Evolutionary conservation across 1,140 invertebrate species (phyloP), one percentile per base, ranked within the genome.

Genomic region (Metopolophium dirhodum): DNA sequence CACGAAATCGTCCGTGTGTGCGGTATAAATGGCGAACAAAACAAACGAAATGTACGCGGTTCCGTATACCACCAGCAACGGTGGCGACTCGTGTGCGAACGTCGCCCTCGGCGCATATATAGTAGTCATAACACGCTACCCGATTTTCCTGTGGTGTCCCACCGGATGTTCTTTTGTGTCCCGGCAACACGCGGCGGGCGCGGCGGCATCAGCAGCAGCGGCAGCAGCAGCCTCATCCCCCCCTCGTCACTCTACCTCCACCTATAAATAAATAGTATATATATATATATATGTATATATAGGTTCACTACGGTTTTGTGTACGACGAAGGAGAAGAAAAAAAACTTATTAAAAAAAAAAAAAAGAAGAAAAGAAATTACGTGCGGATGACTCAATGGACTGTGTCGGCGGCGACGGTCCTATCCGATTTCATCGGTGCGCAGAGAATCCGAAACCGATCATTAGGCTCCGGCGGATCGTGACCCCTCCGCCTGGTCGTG

Each of bases 71-170:
- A 11, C 11, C 85, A 77, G 86, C 41, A 3, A 54, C 86, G 30
- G 51, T 54, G 18, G 6, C 89, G 37, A 68, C 41, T 35, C 41
- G 68, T 68, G 91, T 93, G 91, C 47, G 91, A 93, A 93, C 91
- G 91, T n/a, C 49, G 82, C 91, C 49, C 61, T 54, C 82, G 23
- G 11, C 51, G 49, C 30, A 30, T n/a, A 30, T n/a, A 85, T 30
- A 93, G 91, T 93, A 93, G 91, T 93, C 91, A 93, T 93, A 93
- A 93, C 91, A 93, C 91, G 91, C 91, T 93, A 93, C 91, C 82
- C 91, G 91, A 93, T 93, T 93, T 93, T 93, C 91, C 91, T 93
- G 91, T 85, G 91, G 91, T 93, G 91, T 93, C 82, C 82, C 91
- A 57, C 91, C 91, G 91, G 91, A 93, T 93, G 91, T 93, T 93